Base-by-base conservation (phyloP, 1,140 invertebrate genomes). In the Neocloeon triangulifer region DNA sequence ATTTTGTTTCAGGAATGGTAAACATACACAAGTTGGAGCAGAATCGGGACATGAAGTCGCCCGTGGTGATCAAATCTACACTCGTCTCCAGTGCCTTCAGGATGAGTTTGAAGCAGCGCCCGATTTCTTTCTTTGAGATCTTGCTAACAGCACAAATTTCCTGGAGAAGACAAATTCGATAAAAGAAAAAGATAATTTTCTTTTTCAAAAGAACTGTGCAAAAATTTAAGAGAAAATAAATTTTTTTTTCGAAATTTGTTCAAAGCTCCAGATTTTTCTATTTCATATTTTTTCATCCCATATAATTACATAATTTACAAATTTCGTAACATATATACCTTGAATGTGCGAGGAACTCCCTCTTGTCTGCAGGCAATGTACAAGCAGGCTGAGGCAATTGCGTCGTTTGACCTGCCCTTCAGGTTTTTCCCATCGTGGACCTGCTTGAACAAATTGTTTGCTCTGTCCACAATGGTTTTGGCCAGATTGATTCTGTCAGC, bases 351-450 rank as follows among this genome's bases (percentile, higher is more conserved):
- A 0, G 94, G 94, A 0, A 98, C 95, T 8, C 88, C 86, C 56
- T 98, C 94, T 51, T 98, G 91, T 19, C 95, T 63, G 52, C 95
- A 99, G 1, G 95, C 92, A 41, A 99, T 98, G 49, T 99, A 99
- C 5, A 99, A 61, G 58, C 92, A 98, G 0, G 95, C 92, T 0
- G 94, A 94, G 1, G 91, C 86, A 45, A 98, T 97, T 0, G 95
- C 92, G 56, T 99, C 92, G 52, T 97, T 95, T 13, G 84, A 77
- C 33, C 89, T 63, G n/a, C 80, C 86, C 58, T 89, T 91, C 8
- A 95, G 55, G 48, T 88, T 89, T 56, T 94, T 91, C 2, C 88
- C 84, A 54, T 98, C 95, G 47, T 98, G 86, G 0, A 96, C 84
- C 69, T 97, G 85, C 57, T 96, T 97, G 50, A 97, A 98, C 21